Base-by-base conservation (phyloP, 1,140 invertebrate species). In the Drosophila dunni region DNA sequence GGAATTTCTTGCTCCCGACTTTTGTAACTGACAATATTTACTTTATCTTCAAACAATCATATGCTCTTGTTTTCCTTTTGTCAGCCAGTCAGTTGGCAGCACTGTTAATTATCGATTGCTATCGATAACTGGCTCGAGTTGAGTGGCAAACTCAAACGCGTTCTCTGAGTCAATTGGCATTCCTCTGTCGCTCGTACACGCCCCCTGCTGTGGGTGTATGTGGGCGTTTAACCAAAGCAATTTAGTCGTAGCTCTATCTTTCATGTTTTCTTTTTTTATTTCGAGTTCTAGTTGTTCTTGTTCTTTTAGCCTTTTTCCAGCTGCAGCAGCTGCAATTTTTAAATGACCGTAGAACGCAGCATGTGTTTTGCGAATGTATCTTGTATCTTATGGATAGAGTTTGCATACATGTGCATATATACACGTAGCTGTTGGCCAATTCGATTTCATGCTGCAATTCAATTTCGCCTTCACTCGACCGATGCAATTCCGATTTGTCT, bases 381-480 rank as follows among this genome's bases (percentile, higher is more conserved):
- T 20, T 40, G 33, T 44, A 44, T 44, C 48, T 51, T 10, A 40
- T 63, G 61, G 48, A 63, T 51, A 63, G 46, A 11, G 45, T 46
- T 7, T 46, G 44, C 15, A 6, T 46, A 15, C 46, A 9, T 24
- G 17, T 24, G 24, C 8, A 10, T 33, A 10, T 11, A 11, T 24
- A 29, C 9, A 10, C 15, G 78, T 48, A 50, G 63, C 77, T 75
- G 77, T 51, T 75, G 64, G 79, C 53, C 79, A 78, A 81, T 78
- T 81, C 69, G 70, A 81, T 81, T 81, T 80, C 78, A 72, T 75
- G 78, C 73, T 66, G 73, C 78, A 81, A 80, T 78, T 78, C 70
- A 77, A 78, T 78, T 78, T 71, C 33, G 33, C 50, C 33, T 53
- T 53, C 46, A 50, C 10, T 34, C 29, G 24, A 29, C 46, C 17